These are phyloP conservation scores for Hydra vulgaris DNA, from an alignment of 30 jellyfish, hydroid and myxozoan species.

Conservation along the genomic window DNA sequence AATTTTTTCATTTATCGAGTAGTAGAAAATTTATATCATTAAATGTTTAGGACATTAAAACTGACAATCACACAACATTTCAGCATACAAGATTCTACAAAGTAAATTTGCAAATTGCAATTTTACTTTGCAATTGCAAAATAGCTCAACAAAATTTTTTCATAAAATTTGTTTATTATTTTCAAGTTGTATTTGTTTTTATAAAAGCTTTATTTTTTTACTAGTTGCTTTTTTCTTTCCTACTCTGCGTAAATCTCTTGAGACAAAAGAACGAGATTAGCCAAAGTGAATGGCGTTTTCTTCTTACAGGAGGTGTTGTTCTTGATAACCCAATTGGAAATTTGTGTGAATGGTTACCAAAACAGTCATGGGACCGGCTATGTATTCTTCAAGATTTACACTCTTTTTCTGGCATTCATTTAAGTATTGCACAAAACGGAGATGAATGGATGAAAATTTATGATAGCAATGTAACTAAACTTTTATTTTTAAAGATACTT, in stretches of 20 bases:
- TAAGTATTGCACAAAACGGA: background rate
- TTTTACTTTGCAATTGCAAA: too few species aligned
- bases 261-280: conserved; percentile 57
- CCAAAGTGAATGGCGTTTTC: conserved; percentile 82
- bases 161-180: too few species aligned
- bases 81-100: too few species aligned
- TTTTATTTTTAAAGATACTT: background rate
- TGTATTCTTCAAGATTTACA: conserved; percentile 77
- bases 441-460: conserved; percentile 87
- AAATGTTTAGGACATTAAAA: too few species aligned
- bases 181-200: too few species aligned
- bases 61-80: too few species aligned
- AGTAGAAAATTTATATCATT: too few species aligned
- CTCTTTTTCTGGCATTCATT: conserved; percentile 24
- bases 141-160: too few species aligned
- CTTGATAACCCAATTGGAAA: conserved; percentile 80
- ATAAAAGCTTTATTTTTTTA: too few species aligned
- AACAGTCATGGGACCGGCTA: conserved; percentile 85
- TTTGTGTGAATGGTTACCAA: conserved; percentile 83
- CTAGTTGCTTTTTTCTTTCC: conserved; percentile 75
- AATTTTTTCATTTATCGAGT: too few species aligned
- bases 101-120: too few species aligned
- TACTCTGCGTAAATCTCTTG: conserved; percentile 80
- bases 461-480: conserved; percentile 77
- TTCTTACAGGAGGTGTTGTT: conserved; percentile 95